Evolutionary conservation across 2,888 invertebrate species (phyloP).

Genomic region (Hecatera dysodea): DNA sequence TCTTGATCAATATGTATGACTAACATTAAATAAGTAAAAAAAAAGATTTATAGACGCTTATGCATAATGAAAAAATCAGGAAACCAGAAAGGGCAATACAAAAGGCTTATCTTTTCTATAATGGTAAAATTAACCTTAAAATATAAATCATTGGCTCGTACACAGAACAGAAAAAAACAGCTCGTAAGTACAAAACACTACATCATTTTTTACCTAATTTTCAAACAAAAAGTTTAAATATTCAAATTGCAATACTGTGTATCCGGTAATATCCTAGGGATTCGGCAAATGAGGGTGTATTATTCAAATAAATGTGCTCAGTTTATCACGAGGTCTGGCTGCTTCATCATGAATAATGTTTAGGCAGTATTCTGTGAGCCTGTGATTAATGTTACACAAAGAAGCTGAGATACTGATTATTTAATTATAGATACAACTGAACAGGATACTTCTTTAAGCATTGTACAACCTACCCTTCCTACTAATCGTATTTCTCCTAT

Average conservation of each 20-base stretch:
- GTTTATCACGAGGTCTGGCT: constrained; percentile 41
- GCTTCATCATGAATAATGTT: constrained; percentile 15
- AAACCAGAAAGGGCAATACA: no score
- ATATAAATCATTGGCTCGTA: no score
- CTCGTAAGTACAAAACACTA: not conserved
- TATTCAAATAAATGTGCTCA: constrained; percentile 48
- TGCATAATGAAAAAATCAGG: no score
- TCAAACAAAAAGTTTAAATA: constrained; percentile 17
- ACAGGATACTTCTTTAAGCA: not conserved
- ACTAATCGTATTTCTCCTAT: no score
- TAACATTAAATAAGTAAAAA: no score
- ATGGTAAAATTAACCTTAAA: no score
- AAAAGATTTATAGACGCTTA: no score
- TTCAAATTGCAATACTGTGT: constrained; percentile 42
- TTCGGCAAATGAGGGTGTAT: constrained; percentile 29
- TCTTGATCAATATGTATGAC: no score
- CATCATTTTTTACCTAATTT: not conserved
- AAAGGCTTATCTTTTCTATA: no score
- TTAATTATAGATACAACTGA: not conserved
- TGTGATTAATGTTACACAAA: constrained; percentile 26
- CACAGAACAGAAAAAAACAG: no score
- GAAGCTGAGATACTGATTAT: constrained; percentile 29
- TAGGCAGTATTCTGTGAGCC: not conserved
- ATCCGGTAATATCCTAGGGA: constrained; percentile 31
- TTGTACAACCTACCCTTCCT: no score